Conservation (phyloP, 1,140 invertebrate species). For the Neodiprion lecontei region DNA sequence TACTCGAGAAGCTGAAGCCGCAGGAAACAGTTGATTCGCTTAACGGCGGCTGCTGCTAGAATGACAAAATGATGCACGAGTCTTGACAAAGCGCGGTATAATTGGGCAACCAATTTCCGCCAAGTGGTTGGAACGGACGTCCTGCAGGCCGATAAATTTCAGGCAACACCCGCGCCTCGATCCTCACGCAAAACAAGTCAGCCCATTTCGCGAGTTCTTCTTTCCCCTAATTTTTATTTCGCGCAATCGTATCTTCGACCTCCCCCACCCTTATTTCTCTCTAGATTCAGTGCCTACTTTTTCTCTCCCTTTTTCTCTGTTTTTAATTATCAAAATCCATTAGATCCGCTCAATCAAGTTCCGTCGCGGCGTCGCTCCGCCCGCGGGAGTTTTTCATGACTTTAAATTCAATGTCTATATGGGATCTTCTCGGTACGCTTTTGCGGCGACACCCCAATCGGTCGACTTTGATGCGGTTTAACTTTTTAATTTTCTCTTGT, state of each 20-base stretch:
- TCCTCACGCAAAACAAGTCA: no score
- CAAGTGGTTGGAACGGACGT: background rate
- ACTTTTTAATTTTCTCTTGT: no score
- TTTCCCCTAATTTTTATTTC: no score
- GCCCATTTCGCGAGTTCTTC: no score
- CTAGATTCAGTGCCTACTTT: background rate
- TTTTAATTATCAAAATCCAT: background rate
- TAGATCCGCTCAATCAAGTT: background rate
- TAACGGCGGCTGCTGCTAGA: background rate
- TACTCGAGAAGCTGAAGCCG: no score
- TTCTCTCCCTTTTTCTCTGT: background rate
- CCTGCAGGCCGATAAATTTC: no score
- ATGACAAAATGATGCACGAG: background rate
- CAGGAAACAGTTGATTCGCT: background rate
- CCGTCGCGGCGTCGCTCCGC: no score
- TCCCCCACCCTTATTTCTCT: background rate
- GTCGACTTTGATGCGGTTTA: no score
- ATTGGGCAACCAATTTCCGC: background rate
- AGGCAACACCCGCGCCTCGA: no score
- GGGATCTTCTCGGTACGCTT: no score
- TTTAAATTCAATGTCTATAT: background rate
- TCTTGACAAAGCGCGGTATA: constrained; percentile 1
- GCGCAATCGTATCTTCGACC: no score
- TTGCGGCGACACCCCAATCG: no score
- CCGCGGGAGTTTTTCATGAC: background rate